Base-by-base conservation (phyloP, 1,140 invertebrate genomes). In the Uloborus diversus region DNA sequence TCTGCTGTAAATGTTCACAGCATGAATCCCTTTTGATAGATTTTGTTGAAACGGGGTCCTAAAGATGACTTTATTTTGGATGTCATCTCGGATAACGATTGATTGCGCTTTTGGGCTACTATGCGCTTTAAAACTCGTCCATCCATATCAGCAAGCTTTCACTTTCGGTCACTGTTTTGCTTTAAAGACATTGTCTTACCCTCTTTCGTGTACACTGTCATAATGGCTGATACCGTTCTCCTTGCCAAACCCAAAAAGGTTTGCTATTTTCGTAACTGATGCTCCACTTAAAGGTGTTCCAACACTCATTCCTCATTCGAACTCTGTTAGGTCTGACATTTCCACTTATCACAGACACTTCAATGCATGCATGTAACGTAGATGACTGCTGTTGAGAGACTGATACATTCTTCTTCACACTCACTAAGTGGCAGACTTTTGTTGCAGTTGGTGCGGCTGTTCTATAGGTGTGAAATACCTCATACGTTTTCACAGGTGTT, bases 191-290 rank as follows among this genome's bases (percentile, higher is more conserved):
- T 51, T 20, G 49, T 51, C 49, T 13, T 51, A 51, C 49, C n/a
- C 4, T 51, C 4, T 51, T 51, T 51, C 49, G 13, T 51, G 49
- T 51, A 51, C 49, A 20, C 49, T 51, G 49, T 51, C 49, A 51
- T 51, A 51, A 51, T 51, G 49, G 49, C 49, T 76, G 81, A 82
- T 28, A 75, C 32, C 56, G 17, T 62, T 0, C 27, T 30, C 28
- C 28, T 28, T n/a, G 59, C 28, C 30, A 3, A 62, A 3, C 59
- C 56, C 27, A n/a, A 62, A 2, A 30, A 62, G 59, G 27, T 13
- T 32, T 32, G 27, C 17, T 30, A 30, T 62, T 62, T 62, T 30
- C 28, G 59, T 32, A 30, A 62, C 32, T 17, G 27, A 32, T 4
- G 59, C 32, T 32, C 59, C 59, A 2, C 27, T 30, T n/a, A 3